Evolutionary conservation across 2,113 vertebrate genomes (phyloP).

Genomic region (Trogon melanurus): DNA sequence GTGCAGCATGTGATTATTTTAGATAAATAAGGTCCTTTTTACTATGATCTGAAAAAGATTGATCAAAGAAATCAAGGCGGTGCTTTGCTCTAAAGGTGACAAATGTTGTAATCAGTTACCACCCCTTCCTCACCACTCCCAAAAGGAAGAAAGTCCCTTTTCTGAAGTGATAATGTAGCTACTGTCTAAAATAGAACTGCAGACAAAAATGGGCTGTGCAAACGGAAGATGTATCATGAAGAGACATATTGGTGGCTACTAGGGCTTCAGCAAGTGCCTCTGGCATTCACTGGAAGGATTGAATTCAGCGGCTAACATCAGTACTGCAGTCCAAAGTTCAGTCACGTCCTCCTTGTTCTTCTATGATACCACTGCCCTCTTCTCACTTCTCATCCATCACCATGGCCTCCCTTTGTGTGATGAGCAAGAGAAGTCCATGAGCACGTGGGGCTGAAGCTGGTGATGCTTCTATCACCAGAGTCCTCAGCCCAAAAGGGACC

Average conservation of each 20-base stretch:
- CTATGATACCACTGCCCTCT: background rate
- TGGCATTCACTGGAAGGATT: background rate
- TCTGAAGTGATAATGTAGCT: background rate
- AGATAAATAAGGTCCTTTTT: background rate
- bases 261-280: background rate
- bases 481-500: background rate
- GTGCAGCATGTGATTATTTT: background rate
- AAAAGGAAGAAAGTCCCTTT: background rate
- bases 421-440: background rate
- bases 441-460: background rate
- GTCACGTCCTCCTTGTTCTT: background rate
- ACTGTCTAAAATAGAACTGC: background rate
- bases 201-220: background rate
- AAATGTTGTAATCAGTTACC: background rate
- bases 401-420: accelerated
- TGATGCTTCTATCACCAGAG: background rate
- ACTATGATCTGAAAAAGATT: background rate
- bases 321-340: background rate
- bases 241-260: background rate
- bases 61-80: background rate
- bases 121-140: background rate
- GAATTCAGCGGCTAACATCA: background rate
- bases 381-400: background rate
- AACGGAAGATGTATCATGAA: background rate
- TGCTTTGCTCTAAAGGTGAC: background rate